Base-by-base conservation (phyloP, 2,888 invertebrate genomes). In the Zootermopsis nevadensis region DNA sequence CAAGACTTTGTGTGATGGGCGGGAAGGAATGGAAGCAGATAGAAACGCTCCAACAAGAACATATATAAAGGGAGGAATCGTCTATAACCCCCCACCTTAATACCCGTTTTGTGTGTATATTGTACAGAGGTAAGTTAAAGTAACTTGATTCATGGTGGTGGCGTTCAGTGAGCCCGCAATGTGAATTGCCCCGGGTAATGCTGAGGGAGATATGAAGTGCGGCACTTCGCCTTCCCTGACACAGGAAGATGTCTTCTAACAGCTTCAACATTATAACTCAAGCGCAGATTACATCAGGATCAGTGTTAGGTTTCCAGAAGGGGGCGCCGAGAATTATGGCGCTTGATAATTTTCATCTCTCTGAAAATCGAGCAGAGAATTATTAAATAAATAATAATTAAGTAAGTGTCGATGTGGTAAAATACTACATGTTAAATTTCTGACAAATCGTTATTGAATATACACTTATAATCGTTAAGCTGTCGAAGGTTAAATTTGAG, bases 1-100 rank as follows among this genome's bases (percentile, higher is more conserved):
- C 83, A 83, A 74, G 76, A 80, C 83, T 60, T 72, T 83, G 83
- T 81, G 81, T 35, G 79, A 35, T 60, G 67, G 80, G 81, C 80
- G 67, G 69, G 81, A 76, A 80, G 77, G 80, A 74, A 80, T n/a
- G 15, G 69, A 10, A 27, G 7, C 15, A 27, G 27, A 10, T 6
- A 27, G 27, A 27, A 33, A 69, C 15, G 67, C 19, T 30, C 67
- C 31, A 30, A 60, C 19, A 66, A 66, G 27, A 66, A 66, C n/a
- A 66, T 66, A 66, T 27, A 66, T 66, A 66, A 30, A 69, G 33
- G 69, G 69, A 69, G 69, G 69, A 69, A 33, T 33, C 12, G 69
- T 30, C 31, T 33, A 33, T 69, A 33, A 69, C 2, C 10, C 69
- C 69, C 27, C 31, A n/a, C 10, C 30, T 33, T 22, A 31, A 0